A percentile compares a stretch with the other conserved stretches of the same genome.
phyloP scores from a whole-genome alignment of 2,888 invertebrate species.

The Aporophyla lueneburgensis region DNA sequence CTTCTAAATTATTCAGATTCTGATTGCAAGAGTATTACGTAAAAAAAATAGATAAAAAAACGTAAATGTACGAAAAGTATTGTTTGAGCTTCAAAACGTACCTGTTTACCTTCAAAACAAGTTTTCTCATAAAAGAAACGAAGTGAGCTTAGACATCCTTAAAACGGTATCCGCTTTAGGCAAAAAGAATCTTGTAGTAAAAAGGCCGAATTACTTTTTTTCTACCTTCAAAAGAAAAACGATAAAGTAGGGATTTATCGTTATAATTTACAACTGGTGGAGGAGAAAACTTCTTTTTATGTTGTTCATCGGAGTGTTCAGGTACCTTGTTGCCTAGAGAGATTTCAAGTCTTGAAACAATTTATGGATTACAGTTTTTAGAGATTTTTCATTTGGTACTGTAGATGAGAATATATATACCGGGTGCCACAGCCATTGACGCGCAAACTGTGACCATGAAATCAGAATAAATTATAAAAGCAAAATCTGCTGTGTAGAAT shows the following conservation, averaged over 20 bases:
- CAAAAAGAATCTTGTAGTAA: conserved; percentile 35
- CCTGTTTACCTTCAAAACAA: too few relatives aligned
- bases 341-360: conserved; percentile 24
- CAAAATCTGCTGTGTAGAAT: too few relatives aligned
- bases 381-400: background rate
- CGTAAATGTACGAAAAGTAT: too few relatives aligned
- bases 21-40: background rate
- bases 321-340: conserved; percentile 20
- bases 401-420: background rate
- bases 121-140: conserved; percentile 38
- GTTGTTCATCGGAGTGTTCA: conserved; percentile 36
- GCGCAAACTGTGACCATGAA: too few relatives aligned
- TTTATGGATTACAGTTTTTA: conserved; percentile 3
- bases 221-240: conserved; percentile 61
- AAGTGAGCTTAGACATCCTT: conserved; percentile 15
- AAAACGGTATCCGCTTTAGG: conserved; percentile 38
- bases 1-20: too few relatives aligned
- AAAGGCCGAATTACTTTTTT: conserved; percentile 45
- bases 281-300: conserved; percentile 39
- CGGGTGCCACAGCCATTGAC: too few relatives aligned
- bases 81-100: background rate
- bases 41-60: too few relatives aligned
- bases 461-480: too few relatives aligned
- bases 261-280: conserved; percentile 58
- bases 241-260: conserved; percentile 60